Evolutionary conservation across 1,140 invertebrate genomes (phyloP).

Genomic region (Archivesica marissinica): DNA sequence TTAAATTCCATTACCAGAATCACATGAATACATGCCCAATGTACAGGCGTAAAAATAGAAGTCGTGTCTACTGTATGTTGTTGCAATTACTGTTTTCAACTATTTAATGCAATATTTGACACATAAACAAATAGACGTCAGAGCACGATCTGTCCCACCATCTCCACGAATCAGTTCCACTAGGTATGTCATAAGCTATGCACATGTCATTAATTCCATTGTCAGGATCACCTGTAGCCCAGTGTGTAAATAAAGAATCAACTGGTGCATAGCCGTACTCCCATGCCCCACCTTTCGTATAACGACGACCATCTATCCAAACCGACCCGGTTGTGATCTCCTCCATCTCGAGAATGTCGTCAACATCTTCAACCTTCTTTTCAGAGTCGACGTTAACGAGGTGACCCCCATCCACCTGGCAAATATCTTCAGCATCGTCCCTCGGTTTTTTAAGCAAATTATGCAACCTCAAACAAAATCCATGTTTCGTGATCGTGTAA

Average conservation of each 20-base stretch:
- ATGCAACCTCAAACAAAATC: constrained; percentile 4
- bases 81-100: too few relatives aligned
- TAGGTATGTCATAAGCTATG: not conserved
- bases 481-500: not conserved
- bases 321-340: not conserved
- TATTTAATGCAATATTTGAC: too few relatives aligned
- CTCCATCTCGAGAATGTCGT: not conserved
- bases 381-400: constrained; percentile 10
- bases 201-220: not conserved
- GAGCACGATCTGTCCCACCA: too few relatives aligned
- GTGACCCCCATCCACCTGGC: not conserved
- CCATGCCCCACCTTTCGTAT: not conserved
- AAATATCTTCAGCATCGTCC: constrained; percentile 3
- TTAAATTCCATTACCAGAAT: too few relatives aligned
- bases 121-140: too few relatives aligned
- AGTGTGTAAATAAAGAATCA: not conserved
- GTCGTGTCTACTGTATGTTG: too few relatives aligned
- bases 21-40: too few relatives aligned
- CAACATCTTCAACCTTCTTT: not conserved
- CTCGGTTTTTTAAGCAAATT: not conserved
- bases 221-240: not conserved
- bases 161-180: too few relatives aligned
- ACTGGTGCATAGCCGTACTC: not conserved
- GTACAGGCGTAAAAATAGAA: too few relatives aligned
- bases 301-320: constrained; percentile 9